phyloP scores from a whole-genome alignment of 1,140 invertebrate genomes.

The Gryllus bimaculatus region DNA sequence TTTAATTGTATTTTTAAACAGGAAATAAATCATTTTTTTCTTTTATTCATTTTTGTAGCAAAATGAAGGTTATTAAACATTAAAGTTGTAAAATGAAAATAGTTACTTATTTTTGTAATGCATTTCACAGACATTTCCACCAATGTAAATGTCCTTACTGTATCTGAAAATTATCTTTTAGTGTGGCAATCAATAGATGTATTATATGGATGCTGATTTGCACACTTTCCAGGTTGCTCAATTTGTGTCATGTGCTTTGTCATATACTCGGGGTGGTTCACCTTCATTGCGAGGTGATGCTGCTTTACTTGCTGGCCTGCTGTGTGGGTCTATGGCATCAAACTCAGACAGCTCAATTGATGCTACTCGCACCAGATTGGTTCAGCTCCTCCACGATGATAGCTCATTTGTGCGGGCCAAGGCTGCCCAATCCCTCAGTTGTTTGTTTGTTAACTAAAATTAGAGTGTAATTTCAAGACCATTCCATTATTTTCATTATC shows the following conservation, averaged over 20 bases:
- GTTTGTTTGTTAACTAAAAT: neutral
- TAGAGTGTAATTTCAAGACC: too few relatives aligned
- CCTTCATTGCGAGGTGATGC: neutral
- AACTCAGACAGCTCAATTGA: conserved; percentile 33
- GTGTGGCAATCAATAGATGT: too few relatives aligned
- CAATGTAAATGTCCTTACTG: too few relatives aligned
- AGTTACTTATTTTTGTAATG: too few relatives aligned
- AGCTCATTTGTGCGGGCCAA: conserved; percentile 46
- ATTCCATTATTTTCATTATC: too few relatives aligned
- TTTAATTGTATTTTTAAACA: too few relatives aligned
- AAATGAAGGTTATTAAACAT: neutral
- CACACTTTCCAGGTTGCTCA: neutral
- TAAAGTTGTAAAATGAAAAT: neutral
- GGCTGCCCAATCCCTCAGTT: conserved; percentile 40
- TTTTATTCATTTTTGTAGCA: neutral
- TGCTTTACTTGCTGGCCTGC: conserved; percentile 5
- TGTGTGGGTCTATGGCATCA: neutral
- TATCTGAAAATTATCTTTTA: too few relatives aligned
- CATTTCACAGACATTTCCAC: too few relatives aligned
- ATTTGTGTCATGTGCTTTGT: neutral
- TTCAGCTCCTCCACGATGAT: conserved; percentile 49
- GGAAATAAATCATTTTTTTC: too few relatives aligned
- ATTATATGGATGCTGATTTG: too few relatives aligned
- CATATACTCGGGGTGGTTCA: neutral
- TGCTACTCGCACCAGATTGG: conserved; percentile 41